These are phyloP conservation scores for Chrysemys picta DNA, from an alignment of 2,113 vertebrate genomes.

Conservation along the genomic window DNA sequence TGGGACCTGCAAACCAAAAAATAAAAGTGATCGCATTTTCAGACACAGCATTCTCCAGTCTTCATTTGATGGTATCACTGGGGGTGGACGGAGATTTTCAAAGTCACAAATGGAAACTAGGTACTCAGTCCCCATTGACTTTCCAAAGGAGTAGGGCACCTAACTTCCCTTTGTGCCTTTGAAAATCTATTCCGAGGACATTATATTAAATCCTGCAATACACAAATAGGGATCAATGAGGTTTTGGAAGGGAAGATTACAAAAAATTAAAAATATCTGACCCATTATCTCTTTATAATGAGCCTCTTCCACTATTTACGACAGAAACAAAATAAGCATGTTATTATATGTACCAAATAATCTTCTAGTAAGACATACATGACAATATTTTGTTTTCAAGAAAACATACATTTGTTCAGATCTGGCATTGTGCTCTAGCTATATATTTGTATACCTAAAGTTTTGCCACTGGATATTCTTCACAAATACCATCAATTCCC, in stretches of 20 bases:
- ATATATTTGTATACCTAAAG: background rate
- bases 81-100: background rate
- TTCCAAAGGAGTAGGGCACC: background rate
- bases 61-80: background rate
- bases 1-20: constrained; percentile 85
- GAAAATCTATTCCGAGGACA: background rate
- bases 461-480: background rate
- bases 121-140: background rate
- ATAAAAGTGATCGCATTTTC: background rate
- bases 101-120: background rate
- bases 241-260: background rate
- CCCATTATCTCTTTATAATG: background rate
- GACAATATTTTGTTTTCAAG: background rate
- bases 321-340: background rate
- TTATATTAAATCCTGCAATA: background rate
- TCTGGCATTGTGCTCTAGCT: background rate
- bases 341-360: background rate
- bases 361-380: background rate
- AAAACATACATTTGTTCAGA: background rate
- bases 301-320: background rate
- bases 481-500: background rate
- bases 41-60: background rate
- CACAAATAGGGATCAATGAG: background rate
- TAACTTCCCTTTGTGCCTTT: background rate
- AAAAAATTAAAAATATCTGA: background rate